Conservation (phyloP, 2,113 vertebrate species). For the Lipophrys pholis region DNA sequence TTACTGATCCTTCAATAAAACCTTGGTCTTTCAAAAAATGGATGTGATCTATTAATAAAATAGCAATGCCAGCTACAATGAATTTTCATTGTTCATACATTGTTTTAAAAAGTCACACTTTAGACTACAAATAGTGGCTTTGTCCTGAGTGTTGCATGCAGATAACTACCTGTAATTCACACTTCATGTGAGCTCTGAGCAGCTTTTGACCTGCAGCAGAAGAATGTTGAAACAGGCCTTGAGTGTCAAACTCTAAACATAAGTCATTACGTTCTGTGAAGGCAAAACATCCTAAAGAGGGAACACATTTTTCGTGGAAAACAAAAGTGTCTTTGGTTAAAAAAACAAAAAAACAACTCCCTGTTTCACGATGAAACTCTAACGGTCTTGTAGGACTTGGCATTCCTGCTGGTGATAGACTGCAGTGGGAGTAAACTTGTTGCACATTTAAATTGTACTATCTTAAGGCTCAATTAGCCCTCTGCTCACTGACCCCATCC, state of each 20-base stretch:
- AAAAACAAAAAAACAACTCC: constrained; percentile 69
- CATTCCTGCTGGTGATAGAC: constrained; percentile 70
- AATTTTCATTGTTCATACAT: neutral
- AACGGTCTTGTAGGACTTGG: constrained; percentile 67
- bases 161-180: neutral
- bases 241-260: neutral
- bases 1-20: too few species aligned
- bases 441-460: constrained; percentile 62
- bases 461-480: constrained; percentile 81
- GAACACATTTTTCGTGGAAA: neutral
- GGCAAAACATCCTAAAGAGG: neutral
- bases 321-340: constrained; percentile 35
- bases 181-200: neutral
- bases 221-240: neutral
- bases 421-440: constrained; percentile 72
- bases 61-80: too few species aligned
- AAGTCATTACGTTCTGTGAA: neutral
- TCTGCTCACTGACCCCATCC: constrained; percentile 62
- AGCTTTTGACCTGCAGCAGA: neutral
- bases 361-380: constrained; percentile 77
- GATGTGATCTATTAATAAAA: too few species aligned
- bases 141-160: neutral
- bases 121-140: too few species aligned
- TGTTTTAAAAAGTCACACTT: too few species aligned
- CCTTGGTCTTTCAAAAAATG: too few species aligned